These are phyloP conservation scores for Mesoligia furuncula DNA, from an alignment of 2,888 invertebrate species.

Conservation along the genomic window DNA sequence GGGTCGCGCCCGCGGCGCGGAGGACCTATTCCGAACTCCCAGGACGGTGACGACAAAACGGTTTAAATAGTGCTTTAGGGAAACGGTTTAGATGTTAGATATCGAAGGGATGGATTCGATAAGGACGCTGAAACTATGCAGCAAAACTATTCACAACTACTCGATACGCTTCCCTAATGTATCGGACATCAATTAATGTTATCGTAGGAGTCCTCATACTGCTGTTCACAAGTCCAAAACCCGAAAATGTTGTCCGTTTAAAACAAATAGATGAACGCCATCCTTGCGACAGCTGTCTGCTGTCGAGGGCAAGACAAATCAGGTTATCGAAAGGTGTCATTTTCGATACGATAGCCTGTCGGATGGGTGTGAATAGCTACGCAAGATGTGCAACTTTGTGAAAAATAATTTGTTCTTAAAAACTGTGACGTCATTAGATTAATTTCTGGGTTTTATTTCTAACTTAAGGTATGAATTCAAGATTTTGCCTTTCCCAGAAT, in stretches of 20 bases:
- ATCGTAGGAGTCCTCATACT: no score
- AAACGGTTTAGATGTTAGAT: conserved; percentile 21
- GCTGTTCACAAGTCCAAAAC: no score
- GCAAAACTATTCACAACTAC: no score
- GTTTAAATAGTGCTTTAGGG: conserved; percentile 1
- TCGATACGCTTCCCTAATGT: no score
- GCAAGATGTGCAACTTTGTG: neutral
- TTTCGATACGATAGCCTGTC: no score
- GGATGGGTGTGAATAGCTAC: no score
- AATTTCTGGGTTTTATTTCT: neutral
- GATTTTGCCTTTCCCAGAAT: neutral
- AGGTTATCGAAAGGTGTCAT: no score
- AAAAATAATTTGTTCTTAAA: neutral
- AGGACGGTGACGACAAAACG: conserved; percentile 19
- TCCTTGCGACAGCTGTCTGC: no score
- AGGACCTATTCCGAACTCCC: conserved; percentile 68
- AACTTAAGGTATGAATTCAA: neutral
- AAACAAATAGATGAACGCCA: no score
- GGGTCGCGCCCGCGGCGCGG: conserved; percentile 83
- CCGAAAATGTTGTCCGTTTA: no score
- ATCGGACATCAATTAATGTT: no score
- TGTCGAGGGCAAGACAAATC: no score
- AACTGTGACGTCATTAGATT: neutral
- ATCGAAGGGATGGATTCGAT: neutral
- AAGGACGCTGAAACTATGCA: neutral